Percentiles rank a stretch among this genome's conserved stretches.
Conservation (phyloP, 2,797 vertebrate species). For the Coendou prehensilis region DNA sequence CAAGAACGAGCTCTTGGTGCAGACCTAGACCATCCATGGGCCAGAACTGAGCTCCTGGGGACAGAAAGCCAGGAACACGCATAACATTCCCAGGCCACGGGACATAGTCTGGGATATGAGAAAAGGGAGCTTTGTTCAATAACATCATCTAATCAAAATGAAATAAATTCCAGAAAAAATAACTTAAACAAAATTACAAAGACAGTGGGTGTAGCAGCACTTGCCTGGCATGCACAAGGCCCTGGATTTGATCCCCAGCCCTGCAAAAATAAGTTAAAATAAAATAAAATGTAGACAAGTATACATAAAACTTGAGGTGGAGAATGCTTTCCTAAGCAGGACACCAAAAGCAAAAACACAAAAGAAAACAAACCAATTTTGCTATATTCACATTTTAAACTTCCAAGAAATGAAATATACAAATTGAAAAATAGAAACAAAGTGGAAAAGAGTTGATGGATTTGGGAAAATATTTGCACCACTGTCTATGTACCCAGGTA, state of each 20-base stretch:
- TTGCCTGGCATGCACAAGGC: background rate
- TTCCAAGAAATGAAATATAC: background rate
- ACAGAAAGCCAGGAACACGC: too few relatives aligned
- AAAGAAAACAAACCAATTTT: background rate
- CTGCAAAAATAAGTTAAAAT: background rate
- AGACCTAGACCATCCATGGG: background rate
- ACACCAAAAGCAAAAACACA: background rate
- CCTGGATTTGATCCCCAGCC: background rate
- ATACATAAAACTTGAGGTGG: background rate
- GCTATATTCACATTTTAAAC: background rate
- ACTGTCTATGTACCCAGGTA: background rate
- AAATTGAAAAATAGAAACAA: constrained; percentile 6
- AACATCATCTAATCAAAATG: background rate
- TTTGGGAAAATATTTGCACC: background rate
- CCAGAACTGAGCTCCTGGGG: background rate
- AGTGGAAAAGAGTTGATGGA: background rate
- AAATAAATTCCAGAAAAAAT: background rate
- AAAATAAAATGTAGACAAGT: background rate
- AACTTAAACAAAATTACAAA: background rate
- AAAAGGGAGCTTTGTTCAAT: background rate
- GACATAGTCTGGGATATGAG: background rate
- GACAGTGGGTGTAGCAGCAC: background rate
- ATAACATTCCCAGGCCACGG: accelerated
- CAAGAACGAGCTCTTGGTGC: background rate
- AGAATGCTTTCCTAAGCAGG: background rate